Percentiles rank a stretch among this genome's conserved stretches.
phyloP scores from a whole-genome alignment of 2,888 invertebrate species.

The Ephialtes manifestator region DNA sequence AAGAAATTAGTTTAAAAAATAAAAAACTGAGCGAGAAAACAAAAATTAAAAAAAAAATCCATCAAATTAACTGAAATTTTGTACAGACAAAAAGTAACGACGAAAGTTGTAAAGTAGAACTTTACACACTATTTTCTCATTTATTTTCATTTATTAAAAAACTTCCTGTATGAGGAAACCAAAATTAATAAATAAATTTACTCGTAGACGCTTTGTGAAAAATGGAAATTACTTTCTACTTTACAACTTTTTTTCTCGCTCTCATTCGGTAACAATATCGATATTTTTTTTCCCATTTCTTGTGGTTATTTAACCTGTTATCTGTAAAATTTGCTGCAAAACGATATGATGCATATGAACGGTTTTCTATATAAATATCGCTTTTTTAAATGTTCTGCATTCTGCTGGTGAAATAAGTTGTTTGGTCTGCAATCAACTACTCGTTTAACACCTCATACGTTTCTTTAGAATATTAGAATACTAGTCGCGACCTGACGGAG shows the following conservation, averaged over 20 bases:
- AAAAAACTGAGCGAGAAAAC: too few relatives aligned
- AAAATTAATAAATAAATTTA: too few relatives aligned
- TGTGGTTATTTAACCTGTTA: neutral
- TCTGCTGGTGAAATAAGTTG: neutral
- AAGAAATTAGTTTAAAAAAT: too few relatives aligned
- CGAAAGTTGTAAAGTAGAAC: too few relatives aligned
- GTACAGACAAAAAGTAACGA: too few relatives aligned
- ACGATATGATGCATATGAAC: neutral
- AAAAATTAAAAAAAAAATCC: too few relatives aligned
- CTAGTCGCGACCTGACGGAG: neutral
- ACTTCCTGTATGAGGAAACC: too few relatives aligned
- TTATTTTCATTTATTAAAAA: too few relatives aligned
- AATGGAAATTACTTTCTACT: neutral
- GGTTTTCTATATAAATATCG: slow-evolving; percentile 27
- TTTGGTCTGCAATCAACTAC: slow-evolving; percentile 19
- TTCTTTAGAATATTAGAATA: neutral
- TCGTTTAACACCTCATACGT: slow-evolving; percentile 22
- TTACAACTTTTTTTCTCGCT: neutral
- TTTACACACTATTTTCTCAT: too few relatives aligned
- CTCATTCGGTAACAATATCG: neutral
- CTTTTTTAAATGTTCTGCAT: slow-evolving; percentile 5
- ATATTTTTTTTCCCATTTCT: neutral
- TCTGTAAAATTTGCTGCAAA: neutral
- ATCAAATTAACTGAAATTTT: too few relatives aligned
- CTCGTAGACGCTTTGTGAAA: neutral